Base-by-base conservation (phyloP, 2,113 vertebrate genomes). In the Prunella himalayana region DNA sequence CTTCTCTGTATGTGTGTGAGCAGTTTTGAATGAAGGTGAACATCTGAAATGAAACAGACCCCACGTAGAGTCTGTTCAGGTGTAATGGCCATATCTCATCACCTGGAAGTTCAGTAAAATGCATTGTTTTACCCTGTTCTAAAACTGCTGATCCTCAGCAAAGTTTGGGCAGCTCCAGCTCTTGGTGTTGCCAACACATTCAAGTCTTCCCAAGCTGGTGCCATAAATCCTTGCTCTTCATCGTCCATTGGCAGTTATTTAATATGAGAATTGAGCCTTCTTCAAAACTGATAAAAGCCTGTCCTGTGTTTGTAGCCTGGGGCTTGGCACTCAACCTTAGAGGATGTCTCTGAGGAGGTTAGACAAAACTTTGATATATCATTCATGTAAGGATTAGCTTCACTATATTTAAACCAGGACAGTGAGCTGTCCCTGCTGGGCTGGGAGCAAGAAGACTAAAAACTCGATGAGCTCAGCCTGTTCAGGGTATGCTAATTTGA, bases 401-500 rank as follows among this genome's bases (percentile, higher is more conserved):
- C 35, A 49, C 33, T 49, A 9, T 9, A 6, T 53, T 71, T 64
- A 82, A 87, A 75, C 10, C 17, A 25, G 22, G 13, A 56, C 7
- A 53, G 15, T 54, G 77, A 63, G 23, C 3, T 1, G 17, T 27
- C 50, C 11, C 5, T 71, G 37, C 59, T 57, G 53, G 15, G 15
- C 15, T 79, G 44, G 19, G 51, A 86, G 24, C n/a, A 65, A 65
- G 51, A 57, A 63, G 30, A 25, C 25, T 4, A 27, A 88, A 81
- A 60, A 9, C 9, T 60, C 1, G 0, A n/a, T 49, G 10, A 85
- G 6, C 9, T 49, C 23, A 53, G 13, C 1, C 15, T 76, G 9
- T 42, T 82, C 65, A 95, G 33, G 10, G 19, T 24, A 35, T 17
- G 10, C 1, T 49, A 44, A 70, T 57, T 57, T 45, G 15, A 41